Conservation (phyloP, 2,888 invertebrate genomes). For the Drosophila tanythrix region DNA sequence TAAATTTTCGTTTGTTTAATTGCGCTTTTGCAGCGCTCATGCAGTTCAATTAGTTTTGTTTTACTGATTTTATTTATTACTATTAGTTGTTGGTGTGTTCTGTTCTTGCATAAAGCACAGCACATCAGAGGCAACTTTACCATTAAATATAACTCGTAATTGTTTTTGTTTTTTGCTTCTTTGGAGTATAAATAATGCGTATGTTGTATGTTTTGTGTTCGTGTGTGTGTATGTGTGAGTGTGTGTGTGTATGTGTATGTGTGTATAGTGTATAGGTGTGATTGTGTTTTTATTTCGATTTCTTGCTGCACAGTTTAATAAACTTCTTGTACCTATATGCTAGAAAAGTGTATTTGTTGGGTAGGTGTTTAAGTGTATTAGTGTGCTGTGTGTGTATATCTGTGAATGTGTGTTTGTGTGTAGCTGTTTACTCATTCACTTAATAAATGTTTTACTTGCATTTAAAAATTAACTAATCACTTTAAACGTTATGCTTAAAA, state of each 20-base stretch:
- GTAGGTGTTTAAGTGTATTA: conserved; percentile 30
- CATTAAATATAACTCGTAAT: conserved; percentile 67
- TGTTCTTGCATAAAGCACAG: conserved; percentile 64
- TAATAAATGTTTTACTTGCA: conserved; percentile 62
- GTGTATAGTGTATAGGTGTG: conserved; percentile 46
- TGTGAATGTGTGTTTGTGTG: conserved; percentile 37
- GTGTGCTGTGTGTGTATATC: conserved; percentile 24
- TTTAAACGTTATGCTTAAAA: conserved; percentile 60
- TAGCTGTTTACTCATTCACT: conserved; percentile 39
- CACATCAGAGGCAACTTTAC: conserved; percentile 71
- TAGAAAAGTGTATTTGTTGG: conserved; percentile 35
- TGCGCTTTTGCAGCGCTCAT: conserved; percentile 47
- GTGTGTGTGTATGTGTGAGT: conserved; percentile 36
- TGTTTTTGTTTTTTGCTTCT: conserved; percentile 68
- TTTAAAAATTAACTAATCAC: conserved; percentile 74
- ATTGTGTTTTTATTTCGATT: conserved; percentile 61
- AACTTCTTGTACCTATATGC: conserved; percentile 56
- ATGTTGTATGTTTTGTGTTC: conserved; percentile 47
- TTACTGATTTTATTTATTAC: conserved; percentile 39
- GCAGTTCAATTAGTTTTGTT: conserved; percentile 41
- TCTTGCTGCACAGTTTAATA: conserved; percentile 49
- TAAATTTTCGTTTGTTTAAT: conserved; percentile 43
- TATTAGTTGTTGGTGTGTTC: conserved; percentile 51
- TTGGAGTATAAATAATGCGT: conserved; percentile 81
- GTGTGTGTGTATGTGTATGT: conserved; percentile 37